These are phyloP conservation scores for Sogatella furcifera DNA, from an alignment of 1,140 invertebrate species.

Conservation along the genomic window DNA sequence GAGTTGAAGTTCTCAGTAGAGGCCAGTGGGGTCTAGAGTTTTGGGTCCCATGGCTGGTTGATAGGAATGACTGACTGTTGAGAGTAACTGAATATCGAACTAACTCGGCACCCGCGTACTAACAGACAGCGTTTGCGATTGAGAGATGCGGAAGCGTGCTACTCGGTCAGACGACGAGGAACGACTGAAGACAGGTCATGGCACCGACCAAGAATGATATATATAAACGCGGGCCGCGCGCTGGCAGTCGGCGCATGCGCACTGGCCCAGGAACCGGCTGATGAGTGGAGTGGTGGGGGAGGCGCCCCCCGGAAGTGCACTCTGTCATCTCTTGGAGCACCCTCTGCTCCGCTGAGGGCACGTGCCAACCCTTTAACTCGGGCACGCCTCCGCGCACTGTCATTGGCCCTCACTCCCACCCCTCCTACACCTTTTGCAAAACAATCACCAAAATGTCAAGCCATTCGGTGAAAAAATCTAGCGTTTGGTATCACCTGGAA, in stretches of 20 bases:
- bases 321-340: neutral
- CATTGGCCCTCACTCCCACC: no score
- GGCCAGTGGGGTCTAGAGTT: neutral
- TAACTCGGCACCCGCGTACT: no score
- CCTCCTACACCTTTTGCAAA: no score
- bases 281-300: neutral
- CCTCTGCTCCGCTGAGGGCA: neutral
- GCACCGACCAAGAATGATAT: constrained; percentile 1
- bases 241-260: neutral
- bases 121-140: no score
- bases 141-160: neutral
- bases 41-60: neutral
- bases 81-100: neutral
- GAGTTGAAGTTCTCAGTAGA: neutral
- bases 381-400: no score
- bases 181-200: neutral
- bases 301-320: neutral
- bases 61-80: neutral
- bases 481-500: no score
- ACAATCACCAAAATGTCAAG: no score
- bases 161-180: constrained; percentile 1
- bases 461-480: no score
- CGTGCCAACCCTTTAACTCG: neutral
- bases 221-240: neutral
- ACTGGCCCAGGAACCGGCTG: neutral